These are phyloP conservation scores for Listronotus oregonensis DNA, from an alignment of 1,140 invertebrate species.

Conservation along the genomic window DNA sequence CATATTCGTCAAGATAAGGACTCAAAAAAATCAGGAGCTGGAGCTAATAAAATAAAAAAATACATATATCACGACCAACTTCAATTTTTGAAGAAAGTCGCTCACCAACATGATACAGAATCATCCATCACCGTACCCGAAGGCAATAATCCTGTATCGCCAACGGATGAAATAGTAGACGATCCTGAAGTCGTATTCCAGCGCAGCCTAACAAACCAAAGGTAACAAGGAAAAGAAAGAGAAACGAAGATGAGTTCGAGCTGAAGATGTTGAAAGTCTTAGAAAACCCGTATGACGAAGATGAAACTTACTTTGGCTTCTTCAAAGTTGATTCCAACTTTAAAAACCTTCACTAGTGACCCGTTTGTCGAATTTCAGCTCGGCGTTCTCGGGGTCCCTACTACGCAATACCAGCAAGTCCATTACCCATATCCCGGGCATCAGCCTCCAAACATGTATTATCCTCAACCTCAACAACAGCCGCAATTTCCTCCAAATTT, in stretches of 20 bases:
- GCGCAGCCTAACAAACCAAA: not conserved
- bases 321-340: constrained; percentile 8
- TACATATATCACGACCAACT: constrained; percentile 1
- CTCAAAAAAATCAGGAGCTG: not conserved
- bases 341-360: not conserved
- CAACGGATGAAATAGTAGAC: not conserved
- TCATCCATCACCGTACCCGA: not conserved
- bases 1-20: no score
- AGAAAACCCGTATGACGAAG: constrained; percentile 2
- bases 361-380: constrained; percentile 1
- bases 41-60: not conserved
- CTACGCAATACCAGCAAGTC: no score
- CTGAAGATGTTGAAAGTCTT: no score
- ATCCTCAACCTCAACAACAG: no score
- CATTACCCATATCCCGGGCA: no score
- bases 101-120: not conserved
- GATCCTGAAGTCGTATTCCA: not conserved
- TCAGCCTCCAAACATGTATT: no score
- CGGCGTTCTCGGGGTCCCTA: no score
- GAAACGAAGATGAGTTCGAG: no score
- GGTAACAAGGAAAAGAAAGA: no score
- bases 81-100: not conserved
- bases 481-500: no score
- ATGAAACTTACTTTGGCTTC: constrained; percentile 4
- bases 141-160: not conserved